Base-by-base conservation (phyloP, 2,113 vertebrate genomes). In the Machaerirhynchus nigripectus region DNA sequence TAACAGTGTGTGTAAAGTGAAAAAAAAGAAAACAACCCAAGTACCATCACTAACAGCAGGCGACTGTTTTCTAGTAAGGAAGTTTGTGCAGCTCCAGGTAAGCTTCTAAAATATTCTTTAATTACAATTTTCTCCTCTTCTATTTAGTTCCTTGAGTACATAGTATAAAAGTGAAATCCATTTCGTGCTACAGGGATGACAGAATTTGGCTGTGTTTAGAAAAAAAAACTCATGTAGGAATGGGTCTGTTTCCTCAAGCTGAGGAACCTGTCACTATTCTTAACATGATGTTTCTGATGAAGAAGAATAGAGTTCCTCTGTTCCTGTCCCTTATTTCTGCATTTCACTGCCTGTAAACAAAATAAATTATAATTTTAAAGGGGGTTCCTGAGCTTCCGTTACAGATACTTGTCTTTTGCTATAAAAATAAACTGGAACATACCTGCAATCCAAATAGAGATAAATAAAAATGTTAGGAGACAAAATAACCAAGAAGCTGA, bases 1-100 rank as follows among this genome's bases (percentile, higher is more conserved):
- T 68, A 57, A 28, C 0, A 1, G 7, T 28, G 21, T 21, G 4
- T 23, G 3, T 57, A 47, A 10, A 64, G 16, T 63, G 9, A 55
- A 68, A 82, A 30, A 31, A 81, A 23, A 57, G 23, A 46, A 61
- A 86, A 71, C 2, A 82, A 63, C 16, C 20, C 5, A 3, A 74
- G 28, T 40, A 60, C 12, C 27, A 10, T 67, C 26, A 37, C 12
- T 49, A 71, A 42, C 6, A 77, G 37, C 35, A 86, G 50, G 6
- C 44, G 42, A 46, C 18, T 30, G 31, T 17, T 52, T 89, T 65
- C 67, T 57, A 69, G 7, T 37, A 18, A 71, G n/a, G n/a, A 89
- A 85, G 4, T 9, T 49, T 53, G 28, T 91, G 31, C 19, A 55
- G 9, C 15, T 86, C 26, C 42, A 59, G 33, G 16, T 67, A 52